phyloP scores from a whole-genome alignment of 2,113 vertebrate species.

The Petromus typicus region DNA sequence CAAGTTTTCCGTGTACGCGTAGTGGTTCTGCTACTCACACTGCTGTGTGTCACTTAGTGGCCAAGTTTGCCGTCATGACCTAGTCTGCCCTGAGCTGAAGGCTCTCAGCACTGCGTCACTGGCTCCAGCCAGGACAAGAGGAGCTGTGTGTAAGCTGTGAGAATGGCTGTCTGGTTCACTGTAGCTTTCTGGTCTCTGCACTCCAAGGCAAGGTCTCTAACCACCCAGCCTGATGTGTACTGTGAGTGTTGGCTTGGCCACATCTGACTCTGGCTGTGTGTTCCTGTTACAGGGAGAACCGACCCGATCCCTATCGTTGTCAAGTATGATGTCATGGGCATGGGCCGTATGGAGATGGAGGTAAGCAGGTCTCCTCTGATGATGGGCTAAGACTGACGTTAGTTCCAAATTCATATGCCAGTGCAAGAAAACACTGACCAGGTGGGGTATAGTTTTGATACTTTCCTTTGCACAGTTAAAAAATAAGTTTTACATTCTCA shows the following conservation, averaged over 20 bases:
- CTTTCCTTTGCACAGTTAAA: slow-evolving; percentile 47
- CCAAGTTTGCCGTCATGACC: slow-evolving; percentile 4
- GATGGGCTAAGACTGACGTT: slow-evolving; percentile 30
- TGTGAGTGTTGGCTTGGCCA: slow-evolving; percentile 85
- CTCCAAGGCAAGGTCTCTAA: slow-evolving; percentile 99
- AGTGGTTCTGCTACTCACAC: slow-evolving; percentile 47
- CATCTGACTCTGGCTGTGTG: slow-evolving; percentile 85
- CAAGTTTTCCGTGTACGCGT: slow-evolving; percentile 33
- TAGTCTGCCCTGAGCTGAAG: not conserved
- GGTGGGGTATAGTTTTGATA: slow-evolving; percentile 29
- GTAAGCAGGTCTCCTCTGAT: slow-evolving; percentile 81
- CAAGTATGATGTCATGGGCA: slow-evolving; percentile 99
- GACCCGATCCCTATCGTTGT: slow-evolving; percentile 99
- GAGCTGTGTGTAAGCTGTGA: slow-evolving; percentile 95
- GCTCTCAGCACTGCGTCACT: not conserved
- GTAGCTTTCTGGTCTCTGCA: slow-evolving; percentile 99
- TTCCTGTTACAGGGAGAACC: slow-evolving; percentile 94
- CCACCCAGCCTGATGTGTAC: slow-evolving; percentile 96
- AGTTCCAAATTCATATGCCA: slow-evolving; percentile 49
- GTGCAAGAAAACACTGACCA: not conserved
- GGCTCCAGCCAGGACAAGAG: slow-evolving; percentile 60
- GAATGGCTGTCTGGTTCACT: slow-evolving; percentile 99
- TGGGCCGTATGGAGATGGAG: slow-evolving; percentile 99
- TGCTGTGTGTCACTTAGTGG: not conserved
- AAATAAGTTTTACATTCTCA: slow-evolving; percentile 45